These are phyloP conservation scores for Pterophyllum scalare DNA, from an alignment of 2,113 vertebrate genomes.

Conservation along the genomic window DNA sequence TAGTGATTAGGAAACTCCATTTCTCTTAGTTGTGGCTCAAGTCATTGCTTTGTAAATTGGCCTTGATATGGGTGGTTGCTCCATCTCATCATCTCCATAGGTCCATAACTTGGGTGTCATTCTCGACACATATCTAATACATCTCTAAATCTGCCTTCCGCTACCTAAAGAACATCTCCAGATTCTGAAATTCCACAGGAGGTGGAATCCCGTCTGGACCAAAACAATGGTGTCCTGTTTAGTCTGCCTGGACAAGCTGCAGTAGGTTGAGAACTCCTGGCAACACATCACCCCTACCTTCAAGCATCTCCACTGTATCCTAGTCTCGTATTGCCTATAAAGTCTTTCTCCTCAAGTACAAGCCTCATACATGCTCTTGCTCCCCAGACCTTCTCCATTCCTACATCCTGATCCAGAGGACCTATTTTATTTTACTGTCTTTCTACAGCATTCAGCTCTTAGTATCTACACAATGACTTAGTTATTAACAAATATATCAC, in stretches of 20 bases:
- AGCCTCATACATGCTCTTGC: no score
- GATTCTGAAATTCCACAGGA: no score
- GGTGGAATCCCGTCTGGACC: not conserved
- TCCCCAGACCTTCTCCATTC: no score
- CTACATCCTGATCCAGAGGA: not conserved
- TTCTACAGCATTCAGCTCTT: no score
- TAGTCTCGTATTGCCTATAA: not conserved
- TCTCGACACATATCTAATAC: no score
- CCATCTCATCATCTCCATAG: not conserved
- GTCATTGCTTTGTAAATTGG: not conserved
- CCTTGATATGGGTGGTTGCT: not conserved
- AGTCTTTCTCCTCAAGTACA: no score
- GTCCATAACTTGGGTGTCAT: no score
- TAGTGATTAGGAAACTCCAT: fast-evolving
- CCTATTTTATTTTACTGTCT: not conserved
- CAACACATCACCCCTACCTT: not conserved
- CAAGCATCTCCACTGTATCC: not conserved
- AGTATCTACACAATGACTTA: not conserved
- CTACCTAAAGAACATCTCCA: no score
- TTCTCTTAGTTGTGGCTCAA: not conserved
- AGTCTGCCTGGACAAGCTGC: not conserved
- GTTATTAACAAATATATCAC: not conserved
- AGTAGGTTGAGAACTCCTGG: not conserved
- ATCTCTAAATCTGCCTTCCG: no score
- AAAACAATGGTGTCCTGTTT: not conserved